These are phyloP conservation scores for Tenodera sinensis DNA, from an alignment of 2,888 invertebrate species.

Conservation along the genomic window DNA sequence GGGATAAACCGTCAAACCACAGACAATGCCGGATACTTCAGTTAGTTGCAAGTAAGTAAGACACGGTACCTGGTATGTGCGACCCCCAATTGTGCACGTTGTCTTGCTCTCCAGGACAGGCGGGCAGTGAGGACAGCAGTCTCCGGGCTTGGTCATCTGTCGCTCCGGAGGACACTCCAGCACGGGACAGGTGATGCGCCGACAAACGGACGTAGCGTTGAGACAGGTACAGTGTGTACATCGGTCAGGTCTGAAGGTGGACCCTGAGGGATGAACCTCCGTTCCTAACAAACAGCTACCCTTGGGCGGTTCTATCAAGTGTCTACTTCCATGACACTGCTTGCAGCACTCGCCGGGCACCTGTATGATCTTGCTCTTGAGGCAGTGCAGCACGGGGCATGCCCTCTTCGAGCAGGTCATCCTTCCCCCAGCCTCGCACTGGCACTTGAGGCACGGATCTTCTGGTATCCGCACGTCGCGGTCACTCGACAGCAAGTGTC, in stretches of 20 bases:
- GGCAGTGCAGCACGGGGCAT: slow-evolving; percentile 86
- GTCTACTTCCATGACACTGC: slow-evolving; percentile 51
- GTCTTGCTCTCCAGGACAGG: slow-evolving; percentile 63
- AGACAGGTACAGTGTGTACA: slow-evolving; percentile 84
- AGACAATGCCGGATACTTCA: no score
- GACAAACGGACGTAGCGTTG: slow-evolving; percentile 77
- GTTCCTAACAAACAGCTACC: slow-evolving; percentile 68
- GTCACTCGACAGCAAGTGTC: slow-evolving; percentile 75
- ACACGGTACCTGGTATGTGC: slow-evolving; percentile 71
- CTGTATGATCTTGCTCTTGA: slow-evolving; percentile 61
- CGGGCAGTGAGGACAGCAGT: slow-evolving; percentile 77
- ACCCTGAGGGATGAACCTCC: slow-evolving; percentile 51
- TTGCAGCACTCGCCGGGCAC: slow-evolving; percentile 80
- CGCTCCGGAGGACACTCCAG: slow-evolving; percentile 76
- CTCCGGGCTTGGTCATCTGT: slow-evolving; percentile 61
- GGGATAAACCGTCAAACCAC: no score
- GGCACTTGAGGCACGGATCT: slow-evolving; percentile 83
- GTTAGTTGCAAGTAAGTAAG: no score
- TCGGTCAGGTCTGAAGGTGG: slow-evolving; percentile 49
- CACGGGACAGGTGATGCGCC: slow-evolving; percentile 81
- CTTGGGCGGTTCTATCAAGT: slow-evolving; percentile 49
- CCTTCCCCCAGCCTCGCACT: slow-evolving; percentile 65
- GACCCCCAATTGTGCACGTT: slow-evolving; percentile 59
- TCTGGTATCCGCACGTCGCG: slow-evolving; percentile 73
- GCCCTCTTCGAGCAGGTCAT: slow-evolving; percentile 79